Evolutionary conservation across 2,888 invertebrate species (phyloP), one percentile per base, ranked within the genome.

Genomic region (Stenichneumon culpator): DNA sequence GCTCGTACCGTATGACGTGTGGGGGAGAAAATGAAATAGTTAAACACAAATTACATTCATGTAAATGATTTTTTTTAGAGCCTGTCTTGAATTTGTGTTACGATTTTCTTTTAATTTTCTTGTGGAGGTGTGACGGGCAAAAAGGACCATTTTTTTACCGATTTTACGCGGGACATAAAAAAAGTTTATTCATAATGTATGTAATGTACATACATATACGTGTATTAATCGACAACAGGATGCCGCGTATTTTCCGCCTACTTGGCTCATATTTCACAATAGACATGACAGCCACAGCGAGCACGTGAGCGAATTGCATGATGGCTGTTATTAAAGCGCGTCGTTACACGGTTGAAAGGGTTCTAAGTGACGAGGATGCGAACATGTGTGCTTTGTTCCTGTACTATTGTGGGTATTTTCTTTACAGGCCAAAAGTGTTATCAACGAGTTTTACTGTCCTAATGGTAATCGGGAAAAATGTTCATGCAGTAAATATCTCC

Each of bases 181-280:
- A 22, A 63, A 63, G 28, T 28, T 14, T 16, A 11, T 16, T 6
- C 28, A 63, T 60, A 28, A 4, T 25, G 14, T 60, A 28, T 11
- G 3, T 3, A 11, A 39, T 39, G 3, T 9, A 39, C 11, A 39
- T 39, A 11, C 63, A 7, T 28, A 36, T 16, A 16, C 50, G 50
- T 74, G 77, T 80, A 83, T 83, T 83, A 69, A 87, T 84, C 86
- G 86, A 67, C 63, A 75, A 67, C 78, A 78, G 82, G 80, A 86
- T 82, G 65, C 79, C 74, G 78, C 73, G 77, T 75, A 86, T 86
- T 86, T 86, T 86, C 85, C 73, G 84, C 60, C 84, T 80, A 44
- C 84, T 81, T 82, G 80, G 69, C 80, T 86, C 79, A 80, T 82
- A 82, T 86, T 86, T 80, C 74, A 79, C 80, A 79, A 77, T 57